phyloP scores from a whole-genome alignment of 2,113 vertebrate species.

The Aspidoscelis tigris region DNA sequence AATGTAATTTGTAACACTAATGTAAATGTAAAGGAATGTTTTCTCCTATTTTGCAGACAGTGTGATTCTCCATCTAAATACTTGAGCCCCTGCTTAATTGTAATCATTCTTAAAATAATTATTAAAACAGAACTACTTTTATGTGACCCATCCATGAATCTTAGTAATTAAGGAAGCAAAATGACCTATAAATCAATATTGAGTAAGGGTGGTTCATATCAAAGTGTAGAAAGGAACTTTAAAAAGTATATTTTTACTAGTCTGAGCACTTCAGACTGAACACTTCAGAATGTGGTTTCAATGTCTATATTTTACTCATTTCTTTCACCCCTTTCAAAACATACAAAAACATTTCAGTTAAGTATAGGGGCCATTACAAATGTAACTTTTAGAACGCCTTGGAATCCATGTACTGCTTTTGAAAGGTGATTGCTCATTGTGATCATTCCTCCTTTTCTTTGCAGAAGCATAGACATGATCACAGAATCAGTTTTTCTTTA shows the following conservation, averaged over 20 bases:
- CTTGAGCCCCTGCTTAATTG: conserved; percentile 22
- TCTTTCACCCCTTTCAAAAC: conserved; percentile 42
- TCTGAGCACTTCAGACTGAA: background rate
- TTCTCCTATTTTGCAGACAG: background rate
- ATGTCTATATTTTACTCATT: conserved; percentile 56
- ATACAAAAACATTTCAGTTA: background rate
- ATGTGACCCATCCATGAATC: conserved; percentile 53
- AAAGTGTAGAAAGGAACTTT: conserved; percentile 47
- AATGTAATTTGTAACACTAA: background rate
- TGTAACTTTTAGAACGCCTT: conserved; percentile 19
- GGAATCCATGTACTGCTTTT: conserved; percentile 6
- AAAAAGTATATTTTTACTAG: conserved; percentile 16
- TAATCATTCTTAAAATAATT: too few relatives aligned
- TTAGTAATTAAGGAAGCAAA: conserved; percentile 55
- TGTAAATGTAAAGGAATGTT: background rate
- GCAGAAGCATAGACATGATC: conserved; percentile 10
- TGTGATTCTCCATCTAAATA: background rate
- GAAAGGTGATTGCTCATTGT: conserved; percentile 30
- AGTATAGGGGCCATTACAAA: background rate
- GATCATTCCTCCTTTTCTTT: conserved; percentile 17
- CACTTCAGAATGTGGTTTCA: conserved; percentile 44
- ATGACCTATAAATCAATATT: conserved; percentile 63
- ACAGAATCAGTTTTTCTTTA: conserved; percentile 35
- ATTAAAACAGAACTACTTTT: conserved; percentile 41
- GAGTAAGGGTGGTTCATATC: conserved; percentile 68